These are phyloP conservation scores for Oikopleura albicans DNA, from an alignment of 23 tunicate species.

Conservation along the genomic window DNA sequence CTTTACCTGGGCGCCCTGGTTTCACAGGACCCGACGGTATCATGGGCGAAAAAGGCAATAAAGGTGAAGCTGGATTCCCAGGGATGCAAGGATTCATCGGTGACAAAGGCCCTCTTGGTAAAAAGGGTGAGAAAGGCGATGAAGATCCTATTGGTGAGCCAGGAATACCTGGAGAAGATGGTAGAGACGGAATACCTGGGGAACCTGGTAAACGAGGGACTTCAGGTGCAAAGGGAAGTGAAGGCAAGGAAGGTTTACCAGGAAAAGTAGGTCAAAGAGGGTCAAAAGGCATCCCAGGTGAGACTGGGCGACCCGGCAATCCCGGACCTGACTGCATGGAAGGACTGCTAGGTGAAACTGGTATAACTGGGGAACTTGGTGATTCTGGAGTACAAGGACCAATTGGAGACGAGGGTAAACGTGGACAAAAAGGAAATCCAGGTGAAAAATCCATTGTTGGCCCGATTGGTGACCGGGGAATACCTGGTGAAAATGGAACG, in stretches of 20 bases:
- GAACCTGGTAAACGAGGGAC: conserved; percentile 29
- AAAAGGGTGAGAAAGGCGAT: conserved; percentile 51
- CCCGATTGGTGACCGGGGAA: not conserved
- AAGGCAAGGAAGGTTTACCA: not conserved
- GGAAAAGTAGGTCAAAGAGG: not conserved
- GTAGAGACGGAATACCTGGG: not conserved
- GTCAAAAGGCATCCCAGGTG: not conserved
- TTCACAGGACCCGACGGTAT: not conserved
- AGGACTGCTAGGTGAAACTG: not conserved
- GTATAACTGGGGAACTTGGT: not conserved
- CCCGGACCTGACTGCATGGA: not conserved
- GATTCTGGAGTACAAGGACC: not conserved
- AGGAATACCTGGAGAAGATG: conserved; percentile 16
- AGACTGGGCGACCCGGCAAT: not conserved
- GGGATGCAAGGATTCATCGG: not conserved
- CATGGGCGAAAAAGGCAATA: not conserved
- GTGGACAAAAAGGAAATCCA: not conserved
- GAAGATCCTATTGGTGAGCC: conserved; percentile 18
- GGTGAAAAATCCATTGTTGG: not conserved
- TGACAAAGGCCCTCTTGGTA: not conserved
- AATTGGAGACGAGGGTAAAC: not conserved
- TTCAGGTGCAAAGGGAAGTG: conserved; percentile 19
- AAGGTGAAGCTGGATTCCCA: not conserved
- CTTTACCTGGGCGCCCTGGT: not conserved
- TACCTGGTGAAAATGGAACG: not conserved